Evolutionary conservation across 2,888 invertebrate species (phyloP).

Genomic region (Junonia oenone): DNA sequence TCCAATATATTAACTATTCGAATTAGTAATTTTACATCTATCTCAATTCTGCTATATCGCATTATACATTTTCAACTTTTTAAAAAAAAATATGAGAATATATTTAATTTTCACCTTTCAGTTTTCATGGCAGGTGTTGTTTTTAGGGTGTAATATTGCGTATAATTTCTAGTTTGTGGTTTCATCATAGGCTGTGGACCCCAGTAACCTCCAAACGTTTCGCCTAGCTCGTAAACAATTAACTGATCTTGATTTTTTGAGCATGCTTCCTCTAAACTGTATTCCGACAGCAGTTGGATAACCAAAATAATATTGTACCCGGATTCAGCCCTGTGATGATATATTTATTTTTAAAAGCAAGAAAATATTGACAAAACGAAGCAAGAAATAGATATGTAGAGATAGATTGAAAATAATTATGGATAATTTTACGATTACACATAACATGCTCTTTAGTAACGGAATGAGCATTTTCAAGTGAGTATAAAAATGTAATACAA

Average conservation of each 20-base stretch:
- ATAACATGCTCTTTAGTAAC: too few species aligned
- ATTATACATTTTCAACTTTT: neutral
- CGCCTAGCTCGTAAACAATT: slow-evolving; percentile 56
- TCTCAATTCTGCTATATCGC: neutral
- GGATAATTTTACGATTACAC: too few species aligned
- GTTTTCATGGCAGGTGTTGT: slow-evolving; percentile 35
- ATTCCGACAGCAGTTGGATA: slow-evolving; percentile 40
- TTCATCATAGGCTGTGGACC: slow-evolving; percentile 48
- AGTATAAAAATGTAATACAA: too few species aligned
- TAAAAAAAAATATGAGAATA: neutral
- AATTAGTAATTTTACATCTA: neutral
- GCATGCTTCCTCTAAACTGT: slow-evolving; percentile 41
- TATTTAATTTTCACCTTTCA: slow-evolving; percentile 14
- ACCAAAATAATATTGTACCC: slow-evolving; percentile 62
- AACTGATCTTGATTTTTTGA: slow-evolving; percentile 42
- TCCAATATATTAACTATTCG: too few species aligned
- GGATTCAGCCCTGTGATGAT: slow-evolving; percentile 49
- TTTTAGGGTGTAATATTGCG: slow-evolving; percentile 44
- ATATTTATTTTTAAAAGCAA: neutral
- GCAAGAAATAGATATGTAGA: too few species aligned
- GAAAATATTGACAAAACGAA: too few species aligned
- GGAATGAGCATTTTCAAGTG: too few species aligned
- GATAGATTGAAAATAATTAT: too few species aligned
- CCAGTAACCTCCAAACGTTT: slow-evolving; percentile 70
- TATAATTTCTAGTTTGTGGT: slow-evolving; percentile 20